Percentiles rank a stretch among this genome's conserved stretches.
These are phyloP conservation scores for Ictalurus punctatus DNA, from an alignment of 2,113 vertebrate genomes.

Conservation along the genomic window DNA sequence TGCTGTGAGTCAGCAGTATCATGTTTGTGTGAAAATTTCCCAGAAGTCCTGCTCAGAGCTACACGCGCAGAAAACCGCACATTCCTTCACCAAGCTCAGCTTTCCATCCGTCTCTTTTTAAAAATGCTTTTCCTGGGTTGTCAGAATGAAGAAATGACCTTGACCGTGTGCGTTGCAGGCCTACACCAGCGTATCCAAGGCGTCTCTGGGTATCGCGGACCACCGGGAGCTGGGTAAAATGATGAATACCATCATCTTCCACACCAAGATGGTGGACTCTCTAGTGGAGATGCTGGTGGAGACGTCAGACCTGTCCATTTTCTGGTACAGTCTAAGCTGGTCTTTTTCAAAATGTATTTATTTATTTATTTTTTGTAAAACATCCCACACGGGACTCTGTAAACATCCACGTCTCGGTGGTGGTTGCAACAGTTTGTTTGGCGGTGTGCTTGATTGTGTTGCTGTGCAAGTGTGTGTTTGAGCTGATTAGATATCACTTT, in stretches of 20 bases:
- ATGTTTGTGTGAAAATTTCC: conserved; percentile 55
- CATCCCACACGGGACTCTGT: not conserved
- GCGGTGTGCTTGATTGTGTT: conserved; percentile 20
- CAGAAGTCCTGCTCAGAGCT: conserved; percentile 51
- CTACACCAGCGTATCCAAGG: conserved; percentile 97
- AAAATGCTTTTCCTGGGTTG: not conserved
- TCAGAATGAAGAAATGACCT: conserved; percentile 10
- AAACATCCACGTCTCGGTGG: not conserved
- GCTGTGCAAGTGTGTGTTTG: conserved; percentile 15
- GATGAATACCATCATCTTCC: conserved; percentile 99
- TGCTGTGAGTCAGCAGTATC: conserved; percentile 54
- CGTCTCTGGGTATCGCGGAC: conserved; percentile 90
- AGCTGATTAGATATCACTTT: conserved; percentile 49
- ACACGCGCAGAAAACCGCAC: conserved; percentile 38
- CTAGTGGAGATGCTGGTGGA: conserved; percentile 99
- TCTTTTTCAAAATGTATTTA: too few relatives aligned
- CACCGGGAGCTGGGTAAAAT: conserved; percentile 98
- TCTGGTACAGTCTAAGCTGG: conserved; percentile 80
- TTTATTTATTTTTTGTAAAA: not conserved
- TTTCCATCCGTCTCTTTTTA: conserved; percentile 43
- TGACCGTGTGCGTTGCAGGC: conserved; percentile 72
- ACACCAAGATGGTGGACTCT: conserved; percentile 99
- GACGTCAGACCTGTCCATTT: conserved; percentile 96
- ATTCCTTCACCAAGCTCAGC: conserved; percentile 27
- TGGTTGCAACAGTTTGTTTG: conserved; percentile 43